Base-by-base conservation (phyloP, 2,888 invertebrate species). In the Xestia xanthographa region DNA sequence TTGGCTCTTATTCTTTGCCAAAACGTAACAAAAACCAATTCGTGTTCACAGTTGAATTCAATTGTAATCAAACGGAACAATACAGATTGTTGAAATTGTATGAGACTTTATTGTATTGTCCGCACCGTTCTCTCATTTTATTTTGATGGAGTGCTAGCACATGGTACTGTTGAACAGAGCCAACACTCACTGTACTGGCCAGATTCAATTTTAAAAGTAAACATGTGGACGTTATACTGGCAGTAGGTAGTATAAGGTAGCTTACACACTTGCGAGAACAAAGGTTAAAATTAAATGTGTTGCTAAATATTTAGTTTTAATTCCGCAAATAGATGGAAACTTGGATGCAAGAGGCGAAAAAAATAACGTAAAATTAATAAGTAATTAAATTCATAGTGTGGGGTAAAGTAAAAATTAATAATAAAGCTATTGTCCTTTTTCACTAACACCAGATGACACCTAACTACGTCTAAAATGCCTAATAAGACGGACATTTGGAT, bases 181-280 rank as follows among this genome's bases (percentile, higher is more conserved):
- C 53, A 72, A 65, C 38, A 66, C 63, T 65, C 60, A 43, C 53
- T 53, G 67, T 66, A 63, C 60, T 60, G 34, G 38, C 56, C 65
- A 66, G 80, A 85, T 81, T 84, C 87, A 86, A 88, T 88, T 87
- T 85, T 80, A 77, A 79, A 87, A 70, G 83, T 79, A 88, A 87
- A 80, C 80, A 83, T 48, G 17, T 76, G 63, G 41, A 63, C 60
- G 56, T 50, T 48, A 50, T 75, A 70, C 60, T 53, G 41, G 26
- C 29, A 34, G n/a, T 29, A 11, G 20, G n/a, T 29, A 11, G 20
- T 60, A 29, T 66, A 29, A 63, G 63, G 50, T 9, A 5, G 2
- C 6, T 34, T 63, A 1, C 62, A 77, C 38, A 77, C 34, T 14
- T n/a, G n/a, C 26, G 6, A 6, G 26, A n/a, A 5, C 11, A 53